A percentile compares a stretch with the other conserved stretches of the same genome.
These are phyloP conservation scores for Choreutis nemorana DNA, from an alignment of 2,888 invertebrate species.

Conservation along the genomic window DNA sequence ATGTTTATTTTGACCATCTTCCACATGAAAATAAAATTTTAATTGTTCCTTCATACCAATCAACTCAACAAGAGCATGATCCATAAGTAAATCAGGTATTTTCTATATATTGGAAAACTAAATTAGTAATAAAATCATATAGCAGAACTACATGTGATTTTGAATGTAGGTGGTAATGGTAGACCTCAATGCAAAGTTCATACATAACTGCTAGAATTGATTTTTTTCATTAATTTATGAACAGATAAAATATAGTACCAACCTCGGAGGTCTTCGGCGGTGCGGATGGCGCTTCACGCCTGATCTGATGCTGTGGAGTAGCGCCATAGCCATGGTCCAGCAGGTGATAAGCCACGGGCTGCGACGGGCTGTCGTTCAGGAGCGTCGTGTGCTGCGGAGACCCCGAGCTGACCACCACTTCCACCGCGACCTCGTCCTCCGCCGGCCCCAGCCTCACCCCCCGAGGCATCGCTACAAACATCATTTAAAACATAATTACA, in stretches of 20 bases:
- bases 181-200: no score
- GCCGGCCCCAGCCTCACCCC: slow-evolving; percentile 66
- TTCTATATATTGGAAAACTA: no score
- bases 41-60: no score
- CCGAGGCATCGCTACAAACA: slow-evolving; percentile 64
- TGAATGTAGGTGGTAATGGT: no score
- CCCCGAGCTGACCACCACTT: slow-evolving; percentile 58
- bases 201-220: no score
- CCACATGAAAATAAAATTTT: no score
- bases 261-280: slow-evolving; percentile 67
- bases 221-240: no score
- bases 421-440: slow-evolving; percentile 61
- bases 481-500: slow-evolving; percentile 2
- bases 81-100: no score
- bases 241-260: slow-evolving; percentile 26
- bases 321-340: slow-evolving; percentile 89
- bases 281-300: slow-evolving; percentile 61
- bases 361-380: slow-evolving; percentile 58
- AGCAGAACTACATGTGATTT: no score
- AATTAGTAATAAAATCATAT: no score
- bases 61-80: no score
- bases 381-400: slow-evolving; percentile 63
- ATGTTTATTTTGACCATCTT: no score
- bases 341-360: slow-evolving; percentile 76
- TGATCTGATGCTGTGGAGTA: slow-evolving; percentile 75